phyloP scores from a whole-genome alignment of 2,113 vertebrate genomes.

The Proterorhinus semilunaris region DNA sequence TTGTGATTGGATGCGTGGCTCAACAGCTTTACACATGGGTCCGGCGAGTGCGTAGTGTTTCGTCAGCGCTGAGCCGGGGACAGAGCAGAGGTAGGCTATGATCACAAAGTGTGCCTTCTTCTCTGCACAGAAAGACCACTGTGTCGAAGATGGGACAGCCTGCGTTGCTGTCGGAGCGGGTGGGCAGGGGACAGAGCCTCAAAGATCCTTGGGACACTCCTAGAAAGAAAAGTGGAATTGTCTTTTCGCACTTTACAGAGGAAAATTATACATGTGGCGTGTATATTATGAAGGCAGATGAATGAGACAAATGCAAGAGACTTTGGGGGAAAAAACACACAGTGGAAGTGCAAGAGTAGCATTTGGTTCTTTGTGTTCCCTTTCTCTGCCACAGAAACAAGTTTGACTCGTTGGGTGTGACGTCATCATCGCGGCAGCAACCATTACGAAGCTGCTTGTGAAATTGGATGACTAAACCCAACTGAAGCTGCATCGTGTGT shows the following conservation, averaged over 20 bases:
- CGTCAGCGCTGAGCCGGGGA: slow-evolving; percentile 31
- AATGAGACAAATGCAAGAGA: neutral
- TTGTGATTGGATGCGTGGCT: slow-evolving; percentile 24
- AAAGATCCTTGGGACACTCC: slow-evolving; percentile 35
- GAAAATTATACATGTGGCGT: slow-evolving; percentile 3
- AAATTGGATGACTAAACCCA: slow-evolving; percentile 15
- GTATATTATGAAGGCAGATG: slow-evolving; percentile 1
- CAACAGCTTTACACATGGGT: slow-evolving; percentile 33
- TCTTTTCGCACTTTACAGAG: slow-evolving; percentile 15
- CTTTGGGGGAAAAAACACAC: neutral
- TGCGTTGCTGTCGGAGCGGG: slow-evolving; percentile 48
- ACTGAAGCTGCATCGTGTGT: slow-evolving; percentile 2
- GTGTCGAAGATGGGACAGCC: slow-evolving; percentile 54
- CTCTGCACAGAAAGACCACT: slow-evolving; percentile 60
- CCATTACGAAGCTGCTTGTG: neutral
- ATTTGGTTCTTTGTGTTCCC: neutral
- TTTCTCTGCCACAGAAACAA: slow-evolving; percentile 10
- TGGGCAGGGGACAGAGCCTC: slow-evolving; percentile 45
- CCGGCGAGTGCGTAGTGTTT: slow-evolving; percentile 35
- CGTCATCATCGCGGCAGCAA: neutral
- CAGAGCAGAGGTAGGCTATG: slow-evolving; percentile 61
- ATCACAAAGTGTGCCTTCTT: slow-evolving; percentile 58
- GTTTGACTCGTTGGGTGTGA: slow-evolving; percentile 36
- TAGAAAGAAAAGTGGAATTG: slow-evolving; percentile 32
- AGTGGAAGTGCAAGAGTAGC: neutral